Conservation (phyloP, 2,888 invertebrate species). For the Deilephila elpenor region DNA sequence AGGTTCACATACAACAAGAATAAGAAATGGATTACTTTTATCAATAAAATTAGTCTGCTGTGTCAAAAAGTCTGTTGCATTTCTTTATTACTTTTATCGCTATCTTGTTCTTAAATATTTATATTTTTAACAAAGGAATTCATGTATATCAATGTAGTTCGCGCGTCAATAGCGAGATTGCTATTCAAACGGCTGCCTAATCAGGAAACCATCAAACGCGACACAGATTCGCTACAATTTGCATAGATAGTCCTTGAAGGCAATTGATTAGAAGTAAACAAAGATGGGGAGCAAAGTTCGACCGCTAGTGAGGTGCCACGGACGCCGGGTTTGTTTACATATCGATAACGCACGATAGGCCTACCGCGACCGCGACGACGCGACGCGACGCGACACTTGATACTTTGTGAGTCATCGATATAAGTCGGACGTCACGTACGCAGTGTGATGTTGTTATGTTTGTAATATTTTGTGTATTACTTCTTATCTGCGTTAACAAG, state of each 20-base stretch:
- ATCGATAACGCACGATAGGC: slow-evolving; percentile 50
- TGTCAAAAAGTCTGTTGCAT: no score
- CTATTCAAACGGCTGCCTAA: background rate
- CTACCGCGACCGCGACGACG: background rate
- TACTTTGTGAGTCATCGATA: background rate
- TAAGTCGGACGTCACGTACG: background rate
- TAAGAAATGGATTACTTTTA: no score
- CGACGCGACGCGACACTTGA: background rate
- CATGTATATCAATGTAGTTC: background rate
- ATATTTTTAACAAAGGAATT: background rate
- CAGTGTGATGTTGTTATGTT: background rate
- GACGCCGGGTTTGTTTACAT: slow-evolving; percentile 52
- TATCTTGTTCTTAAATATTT: background rate
- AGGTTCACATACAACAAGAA: no score
- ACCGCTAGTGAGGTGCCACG: slow-evolving; percentile 55
- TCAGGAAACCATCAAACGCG: slow-evolving; percentile 25
- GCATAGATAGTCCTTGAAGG: slow-evolving; percentile 54
- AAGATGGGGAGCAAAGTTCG: slow-evolving; percentile 68
- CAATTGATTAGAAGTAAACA: slow-evolving; percentile 68
- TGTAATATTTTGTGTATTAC: background rate
- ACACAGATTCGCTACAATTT: slow-evolving; percentile 8
- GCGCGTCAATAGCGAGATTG: background rate
- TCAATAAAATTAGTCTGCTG: no score
- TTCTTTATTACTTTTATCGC: background rate
- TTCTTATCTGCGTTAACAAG: background rate